Base-by-base conservation (phyloP, 2,797 vertebrate genomes). In the Leptoclinus maculatus region DNA sequence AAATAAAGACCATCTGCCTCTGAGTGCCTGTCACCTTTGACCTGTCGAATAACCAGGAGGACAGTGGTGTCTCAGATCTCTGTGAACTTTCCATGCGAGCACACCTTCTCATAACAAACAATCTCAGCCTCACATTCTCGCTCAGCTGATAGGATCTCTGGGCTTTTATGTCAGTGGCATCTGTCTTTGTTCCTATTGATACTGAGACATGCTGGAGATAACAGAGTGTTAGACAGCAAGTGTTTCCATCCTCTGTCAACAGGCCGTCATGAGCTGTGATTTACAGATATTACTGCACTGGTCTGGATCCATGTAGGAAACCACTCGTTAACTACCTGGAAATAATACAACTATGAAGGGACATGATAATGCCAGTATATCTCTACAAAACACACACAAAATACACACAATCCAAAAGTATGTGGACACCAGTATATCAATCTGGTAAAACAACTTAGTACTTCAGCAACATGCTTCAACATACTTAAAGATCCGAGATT, bases 1-100 rank as follows among this genome's bases (percentile, higher is more conserved):
- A 83, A 87, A 90, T 84, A 83, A 89, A 89, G 76, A 80, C 83
- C 87, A 73, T 81, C 71, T 83, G 70, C 79, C 62, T 77, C 64
- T 47, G 27, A 81, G 66, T 9, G 78, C 47, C 67, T 25, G 62
- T 54, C 41, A 93, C 85, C 77, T 88, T 57, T 84, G 83, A 91
- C 87, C 85, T 71, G 29, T 80, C 78, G 77, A 78, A 87, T 72
- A 84, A 82, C 71, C 79, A 62, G 83, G 75, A 84, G 56, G 80
- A 79, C 79, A 49, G 69, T 36, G 58, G 49, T 1, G 45, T 70
- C 86, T 86, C 74, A 17, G 60, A 83, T 72, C 77, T 47, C 74
- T 71, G 74, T 87, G 83, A 88, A 83, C 76, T 77, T 81, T 57
- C 49, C 76, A 34, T 53, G 82, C 38, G 12, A 59, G 6, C 45